Conservation (phyloP, 2,797 vertebrate genomes). For the Enteromius treurensis region DNA sequence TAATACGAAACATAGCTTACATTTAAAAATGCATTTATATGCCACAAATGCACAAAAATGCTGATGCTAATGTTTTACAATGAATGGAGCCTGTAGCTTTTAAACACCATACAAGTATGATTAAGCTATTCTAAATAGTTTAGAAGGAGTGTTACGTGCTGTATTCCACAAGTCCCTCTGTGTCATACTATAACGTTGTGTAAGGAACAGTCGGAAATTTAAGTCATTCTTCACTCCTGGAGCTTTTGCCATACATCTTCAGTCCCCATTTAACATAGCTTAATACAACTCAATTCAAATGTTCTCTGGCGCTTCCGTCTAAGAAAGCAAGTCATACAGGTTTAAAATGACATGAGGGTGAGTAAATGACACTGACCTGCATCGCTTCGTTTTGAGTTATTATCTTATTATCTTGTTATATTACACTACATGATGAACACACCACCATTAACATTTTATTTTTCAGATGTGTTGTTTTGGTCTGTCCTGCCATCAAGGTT, state of each 20-base stretch:
- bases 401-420: too few species aligned
- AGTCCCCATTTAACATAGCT: not conserved
- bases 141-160: not conserved
- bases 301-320: not conserved
- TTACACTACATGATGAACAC: not conserved
- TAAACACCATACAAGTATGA: not conserved
- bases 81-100: not conserved
- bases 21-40: not conserved
- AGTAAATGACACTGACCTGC: too few species aligned
- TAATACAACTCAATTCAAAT: not conserved
- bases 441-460: not conserved
- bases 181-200: not conserved
- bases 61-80: not conserved
- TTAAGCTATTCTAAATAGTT: not conserved
- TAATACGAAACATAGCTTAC: not conserved
- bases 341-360: not conserved
- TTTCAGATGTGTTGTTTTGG: not conserved
- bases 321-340: not conserved
- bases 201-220: not conserved
- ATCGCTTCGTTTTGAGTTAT: not conserved
- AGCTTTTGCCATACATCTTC: not conserved
- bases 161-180: not conserved
- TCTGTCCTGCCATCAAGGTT: not conserved
- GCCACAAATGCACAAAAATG: too few species aligned
- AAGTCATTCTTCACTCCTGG: not conserved